Evolutionary conservation across 1,140 invertebrate genomes (phyloP), one percentile per base, ranked within the genome.

Genomic region (Apocrypta bakeri): DNA sequence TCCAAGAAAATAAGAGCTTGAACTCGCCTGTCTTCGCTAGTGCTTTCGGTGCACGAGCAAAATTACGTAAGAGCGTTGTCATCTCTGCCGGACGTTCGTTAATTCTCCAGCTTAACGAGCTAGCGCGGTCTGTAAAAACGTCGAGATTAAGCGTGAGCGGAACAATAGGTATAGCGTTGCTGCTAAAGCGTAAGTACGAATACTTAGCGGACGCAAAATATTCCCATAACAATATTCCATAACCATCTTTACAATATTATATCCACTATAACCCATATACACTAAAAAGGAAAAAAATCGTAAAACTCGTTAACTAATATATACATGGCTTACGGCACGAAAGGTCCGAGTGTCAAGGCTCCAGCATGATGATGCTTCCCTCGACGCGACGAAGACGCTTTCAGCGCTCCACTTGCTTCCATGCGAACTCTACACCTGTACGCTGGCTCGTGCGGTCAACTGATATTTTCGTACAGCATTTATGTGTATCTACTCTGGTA

Each of bases 291-390:
- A n/a, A n/a, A n/a, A n/a, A n/a, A n/a, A n/a, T n/a, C n/a, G n/a
- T n/a, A n/a, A n/a, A n/a, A n/a, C n/a, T n/a, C 33, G 33, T 9
- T 4, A 9, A 37, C 3, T 56, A 56, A n/a, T 56, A 56, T 42
- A 42, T 12, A 12, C 24, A 24, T 7, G 24, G 33, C 75, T 78
- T 78, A 68, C 75, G 37, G 33, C 4, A 25, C 11, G 63, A 21
- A 42, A 66, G 33, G 33, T 29, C 33, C 40, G 21, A 78, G 8
- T 21, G 63, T 78, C 63, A 78, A 31, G 75, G 64, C 61, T 40
- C 63, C 75, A 21, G 37, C 63, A 68, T 78, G 33, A 27, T 68
- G 9, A n/a, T 42, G 11, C 37, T 21, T 40, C 12, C 14, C 33
- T 21, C 63, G 33, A 9, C n/a, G 63, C 33, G 33, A 66, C 21